A percentile compares a stretch with the other conserved stretches of the same genome.
Conservation (phyloP, 2,113 vertebrate species). For the Catharus fuscescens region DNA sequence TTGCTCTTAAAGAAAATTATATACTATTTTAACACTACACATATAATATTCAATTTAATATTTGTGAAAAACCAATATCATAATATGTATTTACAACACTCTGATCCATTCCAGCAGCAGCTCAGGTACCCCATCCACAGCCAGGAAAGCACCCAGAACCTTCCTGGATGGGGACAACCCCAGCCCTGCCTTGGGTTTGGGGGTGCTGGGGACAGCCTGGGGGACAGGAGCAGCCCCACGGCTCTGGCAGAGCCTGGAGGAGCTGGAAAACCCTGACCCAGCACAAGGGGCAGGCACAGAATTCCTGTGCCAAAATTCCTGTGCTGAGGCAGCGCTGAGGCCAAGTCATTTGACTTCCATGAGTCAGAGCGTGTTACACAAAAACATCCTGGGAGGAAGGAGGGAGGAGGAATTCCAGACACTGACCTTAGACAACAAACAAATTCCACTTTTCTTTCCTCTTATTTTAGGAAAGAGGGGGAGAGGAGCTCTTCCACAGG, state of each 20-base stretch:
- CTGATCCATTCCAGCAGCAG: background rate
- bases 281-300: fast-evolving
- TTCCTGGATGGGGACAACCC: background rate
- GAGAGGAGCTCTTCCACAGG: background rate
- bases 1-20: no score
- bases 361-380: background rate
- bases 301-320: background rate
- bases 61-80: no score
- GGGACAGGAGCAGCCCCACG: fast-evolving
- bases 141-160: fast-evolving
- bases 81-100: no score
- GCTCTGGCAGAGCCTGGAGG: fast-evolving
- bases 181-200: background rate
- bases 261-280: background rate
- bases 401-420: slow-evolving; percentile 30
- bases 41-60: no score
- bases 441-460: background rate
- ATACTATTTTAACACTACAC: no score
- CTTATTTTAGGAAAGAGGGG: background rate
- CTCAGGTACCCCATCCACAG: fast-evolving
- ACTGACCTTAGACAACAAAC: background rate
- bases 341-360: slow-evolving; percentile 52
- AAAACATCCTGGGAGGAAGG: slow-evolving; percentile 40
- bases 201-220: background rate
- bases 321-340: background rate